Evolutionary conservation across 2,888 invertebrate species (phyloP).

Genomic region (Adela reaumurella): DNA sequence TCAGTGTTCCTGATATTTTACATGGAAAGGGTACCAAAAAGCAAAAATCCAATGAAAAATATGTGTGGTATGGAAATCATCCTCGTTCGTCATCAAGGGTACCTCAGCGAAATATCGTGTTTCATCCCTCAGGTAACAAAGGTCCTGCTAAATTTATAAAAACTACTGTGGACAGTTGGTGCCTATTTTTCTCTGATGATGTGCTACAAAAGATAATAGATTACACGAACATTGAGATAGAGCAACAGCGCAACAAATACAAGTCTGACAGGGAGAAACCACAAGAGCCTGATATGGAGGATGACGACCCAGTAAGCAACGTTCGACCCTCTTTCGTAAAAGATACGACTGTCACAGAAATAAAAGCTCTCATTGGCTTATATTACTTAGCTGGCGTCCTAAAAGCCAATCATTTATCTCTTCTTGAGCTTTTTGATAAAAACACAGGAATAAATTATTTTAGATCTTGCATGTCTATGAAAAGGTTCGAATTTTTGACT

Average conservation of each 20-base stretch:
- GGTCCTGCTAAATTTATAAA: conserved; percentile 2
- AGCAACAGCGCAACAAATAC: not conserved
- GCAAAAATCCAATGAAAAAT: too few species aligned
- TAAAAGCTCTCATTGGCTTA: conserved; percentile 3
- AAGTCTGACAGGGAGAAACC: not conserved
- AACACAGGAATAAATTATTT: conserved; percentile 1
- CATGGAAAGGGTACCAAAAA: too few species aligned
- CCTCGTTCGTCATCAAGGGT: not conserved
- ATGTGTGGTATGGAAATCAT: too few species aligned
- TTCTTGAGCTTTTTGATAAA: conserved; percentile 2
- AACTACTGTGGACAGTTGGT: too few species aligned
- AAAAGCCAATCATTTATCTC: conserved; percentile 2
- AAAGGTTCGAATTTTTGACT: conserved; percentile 7
- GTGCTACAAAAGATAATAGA: too few species aligned
- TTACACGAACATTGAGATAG: too few species aligned
- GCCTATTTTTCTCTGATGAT: too few species aligned
- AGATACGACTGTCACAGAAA: conserved; percentile 1
- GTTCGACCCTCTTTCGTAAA: conserved; percentile 1
- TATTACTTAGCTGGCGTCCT: conserved; percentile 4
- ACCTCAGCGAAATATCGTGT: conserved; percentile 3
- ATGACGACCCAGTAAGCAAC: not conserved
- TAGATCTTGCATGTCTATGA: conserved; percentile 5
- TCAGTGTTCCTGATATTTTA: too few species aligned
- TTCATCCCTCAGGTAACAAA: conserved; percentile 4
- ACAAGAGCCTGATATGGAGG: not conserved